Evolutionary conservation across 2,113 vertebrate genomes (phyloP).

Genomic region (Cygnus buccinator): DNA sequence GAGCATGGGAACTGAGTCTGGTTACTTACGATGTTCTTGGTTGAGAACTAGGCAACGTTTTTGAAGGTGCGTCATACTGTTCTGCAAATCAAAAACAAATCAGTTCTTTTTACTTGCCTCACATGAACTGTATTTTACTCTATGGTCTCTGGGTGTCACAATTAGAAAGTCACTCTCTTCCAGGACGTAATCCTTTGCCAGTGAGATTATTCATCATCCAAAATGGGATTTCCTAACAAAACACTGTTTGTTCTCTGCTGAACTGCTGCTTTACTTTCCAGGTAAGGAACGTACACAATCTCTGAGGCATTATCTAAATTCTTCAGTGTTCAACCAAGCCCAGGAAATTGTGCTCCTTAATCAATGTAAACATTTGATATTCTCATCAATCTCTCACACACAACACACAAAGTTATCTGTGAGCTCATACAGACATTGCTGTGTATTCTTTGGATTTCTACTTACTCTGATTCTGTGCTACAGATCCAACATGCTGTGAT

Average conservation of each 20-base stretch:
- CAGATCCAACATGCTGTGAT: slow-evolving; percentile 71
- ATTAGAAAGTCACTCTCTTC: background rate
- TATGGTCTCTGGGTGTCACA: background rate
- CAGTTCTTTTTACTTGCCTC: background rate
- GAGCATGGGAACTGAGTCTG: background rate
- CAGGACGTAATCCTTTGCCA: background rate
- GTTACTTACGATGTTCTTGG: slow-evolving; percentile 82
- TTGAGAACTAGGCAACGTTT: slow-evolving; percentile 67
- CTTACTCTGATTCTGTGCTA: slow-evolving; percentile 87
- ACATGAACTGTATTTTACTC: background rate
- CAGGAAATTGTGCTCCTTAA: background rate
- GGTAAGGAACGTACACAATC: background rate
- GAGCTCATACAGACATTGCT: background rate
- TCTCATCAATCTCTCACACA: fast-evolving
- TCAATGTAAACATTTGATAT: background rate
- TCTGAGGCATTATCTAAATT: background rate
- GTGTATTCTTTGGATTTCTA: slow-evolving; percentile 39
- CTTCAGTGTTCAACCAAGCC: background rate
- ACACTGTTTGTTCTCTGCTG: background rate
- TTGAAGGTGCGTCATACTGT: slow-evolving; percentile 73
- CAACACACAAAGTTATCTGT: background rate
- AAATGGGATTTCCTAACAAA: background rate
- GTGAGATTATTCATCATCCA: background rate
- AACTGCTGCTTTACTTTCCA: background rate
- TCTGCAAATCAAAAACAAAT: slow-evolving; percentile 67